Percentiles rank a stretch among this genome's conserved stretches.
Evolutionary conservation across 2,888 invertebrate species (phyloP).

Genomic region (Aphodius sticticus): DNA sequence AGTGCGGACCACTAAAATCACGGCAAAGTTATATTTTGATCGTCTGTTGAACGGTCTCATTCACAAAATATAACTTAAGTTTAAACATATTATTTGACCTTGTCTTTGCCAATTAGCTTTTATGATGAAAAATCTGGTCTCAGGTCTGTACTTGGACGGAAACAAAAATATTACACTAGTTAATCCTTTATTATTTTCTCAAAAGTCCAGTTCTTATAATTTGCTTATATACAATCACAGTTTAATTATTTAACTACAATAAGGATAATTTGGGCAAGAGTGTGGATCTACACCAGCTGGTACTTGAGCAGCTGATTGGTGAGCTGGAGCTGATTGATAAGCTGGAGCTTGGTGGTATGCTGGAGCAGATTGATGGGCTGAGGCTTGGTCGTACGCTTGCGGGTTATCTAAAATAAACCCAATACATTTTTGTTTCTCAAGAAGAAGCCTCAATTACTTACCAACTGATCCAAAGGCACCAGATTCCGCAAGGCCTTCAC

Average conservation of each 20-base stretch:
- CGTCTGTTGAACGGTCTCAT: no score
- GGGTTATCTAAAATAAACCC: conserved; percentile 28
- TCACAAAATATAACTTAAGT: no score
- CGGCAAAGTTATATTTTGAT: no score
- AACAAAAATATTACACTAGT: no score
- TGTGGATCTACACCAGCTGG: conserved; percentile 58
- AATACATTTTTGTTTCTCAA: not conserved
- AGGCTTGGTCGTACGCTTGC: conserved; percentile 32
- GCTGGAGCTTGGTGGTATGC: conserved; percentile 41
- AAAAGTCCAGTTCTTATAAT: no score
- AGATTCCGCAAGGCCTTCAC: conserved; percentile 59
- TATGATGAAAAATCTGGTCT: no score
- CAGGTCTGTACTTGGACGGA: no score
- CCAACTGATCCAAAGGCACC: conserved; percentile 51
- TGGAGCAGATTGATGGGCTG: conserved; percentile 43
- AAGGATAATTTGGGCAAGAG: conserved; percentile 59
- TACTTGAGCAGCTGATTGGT: conserved; percentile 48
- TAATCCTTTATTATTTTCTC: no score
- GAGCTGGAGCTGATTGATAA: conserved; percentile 44
- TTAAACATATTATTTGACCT: no score
- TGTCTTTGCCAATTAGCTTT: no score
- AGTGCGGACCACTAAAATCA: no score
- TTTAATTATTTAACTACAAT: conserved; percentile 52
- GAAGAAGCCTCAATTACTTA: not conserved
- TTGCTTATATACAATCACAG: conserved; percentile 32